Conservation (phyloP, 2,888 invertebrate species). For the Trissolcus brochymenae region DNA sequence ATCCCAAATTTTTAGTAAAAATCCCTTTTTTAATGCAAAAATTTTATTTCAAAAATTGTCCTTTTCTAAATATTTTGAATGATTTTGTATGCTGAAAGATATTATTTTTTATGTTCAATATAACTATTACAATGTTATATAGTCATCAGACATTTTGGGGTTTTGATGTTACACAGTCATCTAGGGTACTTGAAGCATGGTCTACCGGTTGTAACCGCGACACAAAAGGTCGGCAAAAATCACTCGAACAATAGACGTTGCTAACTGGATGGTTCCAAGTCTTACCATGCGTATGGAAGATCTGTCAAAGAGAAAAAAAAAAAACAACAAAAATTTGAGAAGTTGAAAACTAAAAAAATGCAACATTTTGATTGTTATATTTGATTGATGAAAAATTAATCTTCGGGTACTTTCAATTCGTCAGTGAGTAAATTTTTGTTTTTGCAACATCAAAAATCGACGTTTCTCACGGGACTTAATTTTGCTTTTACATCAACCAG, state of each 20-base stretch:
- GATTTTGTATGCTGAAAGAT: neutral
- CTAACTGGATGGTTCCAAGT: slow-evolving; percentile 43
- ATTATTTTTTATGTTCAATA: too few relatives aligned
- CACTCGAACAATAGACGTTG: slow-evolving; percentile 49
- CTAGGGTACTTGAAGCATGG: slow-evolving; percentile 38
- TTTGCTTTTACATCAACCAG: slow-evolving; percentile 33
- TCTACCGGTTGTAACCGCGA: slow-evolving; percentile 47
- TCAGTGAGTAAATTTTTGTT: neutral
- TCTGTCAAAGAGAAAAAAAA: slow-evolving; percentile 38
- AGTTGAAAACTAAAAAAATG: slow-evolving; percentile 13
- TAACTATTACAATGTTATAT: neutral
- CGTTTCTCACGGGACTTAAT: slow-evolving; percentile 48
- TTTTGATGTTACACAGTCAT: slow-evolving; percentile 42
- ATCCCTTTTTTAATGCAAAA: too few relatives aligned
- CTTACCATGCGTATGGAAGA: slow-evolving; percentile 35
- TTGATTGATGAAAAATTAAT: neutral
- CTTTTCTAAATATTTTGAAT: too few relatives aligned
- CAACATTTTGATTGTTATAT: too few relatives aligned
- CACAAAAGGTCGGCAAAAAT: slow-evolving; percentile 52
- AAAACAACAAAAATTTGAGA: slow-evolving; percentile 26
- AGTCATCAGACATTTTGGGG: slow-evolving; percentile 24
- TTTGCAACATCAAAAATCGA: slow-evolving; percentile 5
- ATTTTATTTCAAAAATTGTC: too few relatives aligned
- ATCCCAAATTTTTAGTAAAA: too few relatives aligned
- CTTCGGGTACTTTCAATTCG: neutral